Evolutionary conservation across 2,113 vertebrate species (phyloP), one percentile per base, ranked within the genome.

Genomic region (Cephalopterus ornatus): DNA sequence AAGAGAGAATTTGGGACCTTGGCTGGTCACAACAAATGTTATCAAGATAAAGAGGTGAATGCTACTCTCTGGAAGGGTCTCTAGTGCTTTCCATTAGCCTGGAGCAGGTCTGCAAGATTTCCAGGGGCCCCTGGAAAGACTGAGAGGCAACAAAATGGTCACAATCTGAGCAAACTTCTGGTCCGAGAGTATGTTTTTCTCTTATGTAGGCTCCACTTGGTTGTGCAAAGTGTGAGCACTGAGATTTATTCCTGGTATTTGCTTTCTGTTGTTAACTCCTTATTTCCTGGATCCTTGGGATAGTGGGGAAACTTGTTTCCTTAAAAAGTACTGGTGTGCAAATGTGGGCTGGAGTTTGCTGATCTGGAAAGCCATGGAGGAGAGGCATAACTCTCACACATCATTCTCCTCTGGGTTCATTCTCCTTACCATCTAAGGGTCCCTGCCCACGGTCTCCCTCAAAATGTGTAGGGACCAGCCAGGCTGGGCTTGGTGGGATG

Each of bases 101-200:
- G 41, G 49, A 47, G 7, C 33, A 39, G 0, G 0, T 35, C 49
- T 56, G 30, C 30, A 59, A 71, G n/a, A 35, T 28, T 53, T 81
- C 27, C 56, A 8, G 3, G 11, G 22, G 3, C 16, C 85, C 12
- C 30, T 73, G 18, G 4, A 8, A 28, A 0, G 2, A 14, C 23
- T 71, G 19, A 42, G 14, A 11, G 8, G 18, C 3, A 19, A 8
- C 4, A 53, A 53, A 18, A n/a, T 6, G 8, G 27, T 9, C 63
- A 80, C 27, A 73, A 41, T 12, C 3, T 15, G 21, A 52, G 14
- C 27, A 83, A 75, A 58, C 6, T 39, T 65, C 19, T 63, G 5
- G 8, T 33, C 35, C 2, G 4, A 11, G 1, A 59, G 4, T 7
- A 23, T 26, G 24, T 5, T n/a, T 91, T 88, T 32, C 3, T 7